phyloP scores from a whole-genome alignment of 1,140 invertebrate genomes.

The Drosophila parabipectinata region DNA sequence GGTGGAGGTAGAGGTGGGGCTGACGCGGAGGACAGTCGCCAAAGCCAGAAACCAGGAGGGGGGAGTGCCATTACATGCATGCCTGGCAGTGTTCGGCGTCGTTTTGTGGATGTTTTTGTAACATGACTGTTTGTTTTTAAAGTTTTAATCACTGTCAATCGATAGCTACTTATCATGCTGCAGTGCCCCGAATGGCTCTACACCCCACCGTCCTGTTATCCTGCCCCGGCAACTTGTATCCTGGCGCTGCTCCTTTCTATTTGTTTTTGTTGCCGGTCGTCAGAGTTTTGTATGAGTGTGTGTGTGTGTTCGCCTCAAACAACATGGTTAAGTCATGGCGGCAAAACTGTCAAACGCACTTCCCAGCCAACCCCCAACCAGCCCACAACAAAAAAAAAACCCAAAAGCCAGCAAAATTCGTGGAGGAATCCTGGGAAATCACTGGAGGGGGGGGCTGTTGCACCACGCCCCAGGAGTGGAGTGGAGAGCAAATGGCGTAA shows the following conservation, averaged over 20 bases:
- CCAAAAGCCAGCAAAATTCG: background rate
- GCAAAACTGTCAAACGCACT: constrained; percentile 74
- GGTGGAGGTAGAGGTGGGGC: no score
- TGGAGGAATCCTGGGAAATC: constrained; percentile 10
- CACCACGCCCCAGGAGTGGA: constrained; percentile 2
- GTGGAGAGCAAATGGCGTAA: constrained; percentile 66
- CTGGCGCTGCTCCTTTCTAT: constrained; percentile 40
- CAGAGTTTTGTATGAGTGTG: background rate
- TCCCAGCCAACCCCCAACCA: background rate
- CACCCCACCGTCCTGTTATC: background rate
- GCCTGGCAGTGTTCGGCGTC: constrained; percentile 32
- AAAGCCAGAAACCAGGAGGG: background rate
- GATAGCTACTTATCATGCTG: constrained; percentile 81
- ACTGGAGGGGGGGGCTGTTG: constrained; percentile 5
- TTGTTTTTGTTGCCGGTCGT: background rate
- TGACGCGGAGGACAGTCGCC: no score
- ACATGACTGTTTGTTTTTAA: constrained; percentile 82
- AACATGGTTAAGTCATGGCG: constrained; percentile 70
- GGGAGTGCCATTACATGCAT: constrained; percentile 73
- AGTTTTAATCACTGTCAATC: constrained; percentile 82
- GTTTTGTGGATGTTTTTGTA: constrained; percentile 58
- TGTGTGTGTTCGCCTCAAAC: constrained; percentile 16
- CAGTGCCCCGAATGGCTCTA: constrained; percentile 29
- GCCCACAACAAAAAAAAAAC: background rate
- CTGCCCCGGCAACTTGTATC: constrained; percentile 26